A percentile compares a stretch with the other conserved stretches of the same genome.
Evolutionary conservation across 2,888 invertebrate species (phyloP).

Genomic region (Thecocarcelia acutangulata): DNA sequence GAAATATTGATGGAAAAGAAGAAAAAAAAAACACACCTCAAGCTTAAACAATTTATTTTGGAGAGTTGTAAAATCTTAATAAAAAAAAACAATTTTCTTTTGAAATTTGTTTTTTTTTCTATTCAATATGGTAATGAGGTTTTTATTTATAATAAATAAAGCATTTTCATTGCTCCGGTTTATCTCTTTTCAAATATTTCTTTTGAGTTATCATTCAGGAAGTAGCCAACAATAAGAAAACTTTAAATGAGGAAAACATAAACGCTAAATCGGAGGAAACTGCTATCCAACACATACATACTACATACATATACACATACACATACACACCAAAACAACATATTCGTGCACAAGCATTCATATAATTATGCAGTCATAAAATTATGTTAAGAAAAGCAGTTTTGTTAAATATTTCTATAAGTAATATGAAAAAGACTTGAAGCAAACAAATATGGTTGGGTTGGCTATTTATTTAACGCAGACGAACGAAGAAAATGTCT

Average conservation of each 20-base stretch:
- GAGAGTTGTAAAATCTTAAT: no score
- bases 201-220: conserved; percentile 45
- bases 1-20: no score
- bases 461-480: background rate
- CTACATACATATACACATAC: background rate
- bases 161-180: background rate
- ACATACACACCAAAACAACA: no score
- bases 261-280: conserved; percentile 7
- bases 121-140: no score
- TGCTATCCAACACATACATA: no score
- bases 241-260: background rate
- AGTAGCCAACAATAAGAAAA: conserved; percentile 16
- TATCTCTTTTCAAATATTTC: conserved; percentile 18
- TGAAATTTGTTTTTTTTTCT: no score
- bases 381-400: conserved; percentile 8
- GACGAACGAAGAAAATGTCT: no score
- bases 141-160: no score
- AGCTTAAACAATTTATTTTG: no score
- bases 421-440: conserved; percentile 1
- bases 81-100: no score
- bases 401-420: conserved; percentile 16
- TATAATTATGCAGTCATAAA: conserved; percentile 45
- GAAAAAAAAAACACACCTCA: no score
- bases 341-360: no score
- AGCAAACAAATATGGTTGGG: conserved; percentile 11